Percentiles rank a stretch among this genome's conserved stretches.
These are phyloP conservation scores for Phrynocephalus vlangalii DNA, from an alignment of 2,797 vertebrate species.

Conservation along the genomic window DNA sequence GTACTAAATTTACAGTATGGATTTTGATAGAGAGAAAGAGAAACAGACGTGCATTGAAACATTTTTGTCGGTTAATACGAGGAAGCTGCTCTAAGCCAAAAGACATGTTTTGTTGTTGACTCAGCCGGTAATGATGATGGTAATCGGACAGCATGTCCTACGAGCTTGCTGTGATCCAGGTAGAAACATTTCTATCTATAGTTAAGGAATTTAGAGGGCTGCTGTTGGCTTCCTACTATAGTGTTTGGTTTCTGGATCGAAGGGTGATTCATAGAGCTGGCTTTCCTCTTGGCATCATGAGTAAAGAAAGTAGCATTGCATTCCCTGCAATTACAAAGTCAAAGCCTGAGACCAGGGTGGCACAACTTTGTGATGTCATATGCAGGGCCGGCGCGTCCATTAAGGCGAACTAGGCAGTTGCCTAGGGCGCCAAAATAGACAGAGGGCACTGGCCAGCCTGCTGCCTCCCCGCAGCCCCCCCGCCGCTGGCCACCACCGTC, in stretches of 20 bases:
- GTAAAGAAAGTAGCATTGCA: too few relatives aligned
- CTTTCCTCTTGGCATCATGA: neutral
- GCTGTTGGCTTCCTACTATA: neutral
- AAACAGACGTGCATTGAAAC: neutral
- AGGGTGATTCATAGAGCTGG: neutral
- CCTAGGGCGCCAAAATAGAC: too few relatives aligned
- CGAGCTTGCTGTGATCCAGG: neutral
- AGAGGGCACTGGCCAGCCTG: too few relatives aligned
- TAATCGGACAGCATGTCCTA: neutral
- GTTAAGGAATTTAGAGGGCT: constrained; percentile 11
- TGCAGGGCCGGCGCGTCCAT: too few relatives aligned
- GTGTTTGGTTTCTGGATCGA: neutral
- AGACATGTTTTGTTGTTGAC: constrained; percentile 5
- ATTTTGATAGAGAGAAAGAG: constrained; percentile 2
- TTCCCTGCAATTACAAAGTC: too few relatives aligned
- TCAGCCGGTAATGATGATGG: neutral
- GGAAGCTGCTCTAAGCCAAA: constrained; percentile 9
- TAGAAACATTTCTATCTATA: neutral
- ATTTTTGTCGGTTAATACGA: neutral
- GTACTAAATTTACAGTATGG: constrained; percentile 1
- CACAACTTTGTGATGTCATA: too few relatives aligned
- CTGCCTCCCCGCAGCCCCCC: too few relatives aligned
- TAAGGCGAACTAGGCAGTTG: too few relatives aligned
- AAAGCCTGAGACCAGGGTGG: too few relatives aligned
- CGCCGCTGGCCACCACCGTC: too few relatives aligned